Evolutionary conservation across 2,888 invertebrate species (phyloP).

Genomic region (Pheosia tremula): DNA sequence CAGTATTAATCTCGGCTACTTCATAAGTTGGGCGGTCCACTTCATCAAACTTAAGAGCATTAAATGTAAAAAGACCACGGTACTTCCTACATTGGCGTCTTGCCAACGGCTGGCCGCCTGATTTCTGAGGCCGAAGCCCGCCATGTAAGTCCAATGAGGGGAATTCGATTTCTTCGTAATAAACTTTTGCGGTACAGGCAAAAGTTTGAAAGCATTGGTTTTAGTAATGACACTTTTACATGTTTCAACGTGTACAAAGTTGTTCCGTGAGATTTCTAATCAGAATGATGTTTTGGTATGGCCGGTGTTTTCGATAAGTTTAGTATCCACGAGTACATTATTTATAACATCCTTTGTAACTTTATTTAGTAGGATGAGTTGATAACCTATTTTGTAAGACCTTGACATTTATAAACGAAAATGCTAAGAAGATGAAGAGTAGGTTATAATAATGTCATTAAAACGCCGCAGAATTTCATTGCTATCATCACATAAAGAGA

Average conservation of each 20-base stretch:
- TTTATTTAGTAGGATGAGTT: not conserved
- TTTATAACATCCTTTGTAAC: not conserved
- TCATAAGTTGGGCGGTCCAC: slow-evolving; percentile 63
- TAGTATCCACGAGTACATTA: not conserved
- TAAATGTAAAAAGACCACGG: slow-evolving; percentile 70
- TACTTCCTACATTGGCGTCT: slow-evolving; percentile 57
- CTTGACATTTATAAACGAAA: slow-evolving; percentile 1
- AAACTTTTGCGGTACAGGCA: slow-evolving; percentile 28
- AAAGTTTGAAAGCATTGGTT: slow-evolving; percentile 33
- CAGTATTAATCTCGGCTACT: slow-evolving; percentile 65
- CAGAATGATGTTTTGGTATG: slow-evolving; percentile 12
- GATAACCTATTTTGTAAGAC: slow-evolving; percentile 4
- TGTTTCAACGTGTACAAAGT: slow-evolving; percentile 17
- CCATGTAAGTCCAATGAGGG: slow-evolving; percentile 42
- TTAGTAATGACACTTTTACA: slow-evolving; percentile 31
- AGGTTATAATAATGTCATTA: slow-evolving; percentile 29
- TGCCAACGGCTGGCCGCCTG: slow-evolving; percentile 55
- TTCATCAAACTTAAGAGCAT: slow-evolving; percentile 79
- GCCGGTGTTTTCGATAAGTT: not conserved
- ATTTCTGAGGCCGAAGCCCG: slow-evolving; percentile 44
- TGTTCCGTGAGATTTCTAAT: slow-evolving; percentile 30
- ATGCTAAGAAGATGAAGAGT: slow-evolving; percentile 5
- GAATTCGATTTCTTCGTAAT: slow-evolving; percentile 42
- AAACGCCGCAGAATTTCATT: slow-evolving; percentile 55
- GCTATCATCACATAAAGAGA: slow-evolving; percentile 58